Evolutionary conservation across 2,888 invertebrate genomes (phyloP).

Genomic region (Timema cristinae): DNA sequence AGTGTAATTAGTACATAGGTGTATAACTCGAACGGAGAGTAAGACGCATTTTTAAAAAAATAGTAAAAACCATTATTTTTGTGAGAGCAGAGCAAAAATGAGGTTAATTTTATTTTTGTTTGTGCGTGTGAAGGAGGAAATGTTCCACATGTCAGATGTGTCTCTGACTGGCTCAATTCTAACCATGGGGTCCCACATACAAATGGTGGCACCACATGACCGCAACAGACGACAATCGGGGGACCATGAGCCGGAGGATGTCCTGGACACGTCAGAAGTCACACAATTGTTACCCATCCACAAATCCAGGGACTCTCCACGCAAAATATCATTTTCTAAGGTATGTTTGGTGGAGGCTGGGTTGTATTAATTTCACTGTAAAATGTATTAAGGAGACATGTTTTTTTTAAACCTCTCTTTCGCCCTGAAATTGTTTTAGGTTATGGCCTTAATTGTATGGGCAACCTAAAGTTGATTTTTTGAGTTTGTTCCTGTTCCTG

Average conservation of each 20-base stretch:
- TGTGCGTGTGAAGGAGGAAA: conserved; percentile 24
- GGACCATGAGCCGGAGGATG: not conserved
- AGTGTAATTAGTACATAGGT: no score
- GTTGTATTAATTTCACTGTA: no score
- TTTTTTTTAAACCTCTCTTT: no score
- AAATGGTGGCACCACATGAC: conserved; percentile 15
- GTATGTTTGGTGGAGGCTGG: not conserved
- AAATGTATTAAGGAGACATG: not conserved
- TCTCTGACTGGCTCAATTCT: conserved; percentile 26
- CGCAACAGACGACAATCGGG: not conserved
- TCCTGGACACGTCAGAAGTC: conserved; percentile 14
- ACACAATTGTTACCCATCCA: not conserved
- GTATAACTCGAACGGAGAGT: no score
- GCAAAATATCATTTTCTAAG: conserved; percentile 15
- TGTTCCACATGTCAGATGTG: conserved; percentile 30
- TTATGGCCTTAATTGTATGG: no score
- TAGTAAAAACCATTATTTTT: no score
- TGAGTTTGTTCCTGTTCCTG: no score
- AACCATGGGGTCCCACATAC: conserved; percentile 24
- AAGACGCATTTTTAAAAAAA: no score
- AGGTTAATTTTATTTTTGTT: no score
- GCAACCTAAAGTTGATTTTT: no score
- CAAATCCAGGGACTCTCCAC: not conserved
- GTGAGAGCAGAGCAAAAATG: no score
- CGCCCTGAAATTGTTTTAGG: no score